Evolutionary conservation across 2,888 invertebrate genomes (phyloP), one percentile per base, ranked within the genome.

Genomic region (Yponomeuta plumbellus): DNA sequence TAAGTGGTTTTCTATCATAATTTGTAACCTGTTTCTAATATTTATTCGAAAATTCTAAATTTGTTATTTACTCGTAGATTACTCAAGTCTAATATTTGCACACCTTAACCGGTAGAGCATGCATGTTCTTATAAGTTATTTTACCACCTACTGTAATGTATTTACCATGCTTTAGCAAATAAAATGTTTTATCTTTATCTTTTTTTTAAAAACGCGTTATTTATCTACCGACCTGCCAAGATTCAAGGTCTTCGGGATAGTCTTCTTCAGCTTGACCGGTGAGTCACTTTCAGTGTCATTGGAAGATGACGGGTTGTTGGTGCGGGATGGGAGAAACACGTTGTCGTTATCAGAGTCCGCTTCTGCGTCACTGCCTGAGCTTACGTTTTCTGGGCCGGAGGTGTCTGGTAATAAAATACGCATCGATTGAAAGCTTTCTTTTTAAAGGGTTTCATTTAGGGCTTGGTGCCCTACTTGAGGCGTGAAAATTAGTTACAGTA

Each of bases 361-460:
- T 72, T 92, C 92, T 0, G 83, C 89, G 2, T 92, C 92, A 64
- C 91, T 91, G 1, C 86, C 88, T 0, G 89, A 90, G 58, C 83
- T 86, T 64, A 91, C 85, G 67, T 94, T 94, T 79, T 95, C 95
- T 4, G 96, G 96, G 0, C 96, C 96, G 3, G 92, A 92, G 26
- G 92, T 92, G 68, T 92, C 92, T 91, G 70, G 3, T 34, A 34
- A 34, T 34, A 34, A 34, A 61, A 59, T 20, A 57, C 13, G n/a
- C 11, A 34, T 21, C 39, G 56, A 20, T 59, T 34, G 39, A 61
- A 61, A 13, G 17, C 2, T 8, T 66, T 13, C 52, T 10, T 44
- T 52, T 57, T 64, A 13, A 4, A 2, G 21, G n/a, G 8, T 44
- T 11, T 63, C 17, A 52, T 44, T 40, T 22, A 21, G 40, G 20